A percentile compares a stretch with the other conserved stretches of the same genome.
These are phyloP conservation scores for Umimayanthus chanpuru DNA, from an alignment of 92 coral and sea anemone species.

Conservation along the genomic window DNA sequence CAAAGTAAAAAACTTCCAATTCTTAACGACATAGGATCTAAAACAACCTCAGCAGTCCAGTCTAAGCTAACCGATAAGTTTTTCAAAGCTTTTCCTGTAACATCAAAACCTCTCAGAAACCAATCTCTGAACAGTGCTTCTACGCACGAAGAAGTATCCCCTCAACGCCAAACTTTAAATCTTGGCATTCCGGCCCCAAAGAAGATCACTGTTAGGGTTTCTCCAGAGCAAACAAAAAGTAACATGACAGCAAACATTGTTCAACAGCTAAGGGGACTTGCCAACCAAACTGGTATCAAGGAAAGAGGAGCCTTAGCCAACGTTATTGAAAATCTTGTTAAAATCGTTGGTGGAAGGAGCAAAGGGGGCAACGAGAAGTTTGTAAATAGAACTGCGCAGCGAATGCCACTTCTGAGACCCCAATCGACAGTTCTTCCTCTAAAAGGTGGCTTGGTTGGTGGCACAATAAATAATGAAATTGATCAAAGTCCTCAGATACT, in stretches of 20 bases:
- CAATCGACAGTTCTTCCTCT: slow-evolving; percentile 35
- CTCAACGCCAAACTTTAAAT: not conserved
- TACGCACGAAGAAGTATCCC: not conserved
- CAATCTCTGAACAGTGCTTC: not conserved
- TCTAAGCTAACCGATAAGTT: not conserved
- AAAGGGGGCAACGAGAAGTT: not conserved
- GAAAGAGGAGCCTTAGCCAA: slow-evolving; percentile 27
- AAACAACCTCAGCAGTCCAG: not conserved
- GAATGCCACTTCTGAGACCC: not conserved
- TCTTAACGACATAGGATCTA: not conserved
- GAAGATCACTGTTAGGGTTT: not conserved
- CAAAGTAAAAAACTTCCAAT: not conserved
- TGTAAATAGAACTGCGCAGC: not conserved
- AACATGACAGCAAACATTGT: not conserved
- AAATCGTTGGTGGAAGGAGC: not conserved
- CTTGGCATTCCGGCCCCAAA: not conserved
- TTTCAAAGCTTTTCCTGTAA: not conserved
- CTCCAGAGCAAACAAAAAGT: not conserved
- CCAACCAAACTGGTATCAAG: not conserved
- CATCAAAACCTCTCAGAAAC: not conserved
- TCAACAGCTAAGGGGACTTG: slow-evolving; percentile 1
- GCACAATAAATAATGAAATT: slow-evolving; percentile 38
- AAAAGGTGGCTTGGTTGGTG: slow-evolving; percentile 28
- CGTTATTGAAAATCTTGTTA: slow-evolving; percentile 12
- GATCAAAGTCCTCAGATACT: not conserved